Base-by-base conservation (phyloP, 2,888 invertebrate genomes). In the Crossocerus cetratus region DNA sequence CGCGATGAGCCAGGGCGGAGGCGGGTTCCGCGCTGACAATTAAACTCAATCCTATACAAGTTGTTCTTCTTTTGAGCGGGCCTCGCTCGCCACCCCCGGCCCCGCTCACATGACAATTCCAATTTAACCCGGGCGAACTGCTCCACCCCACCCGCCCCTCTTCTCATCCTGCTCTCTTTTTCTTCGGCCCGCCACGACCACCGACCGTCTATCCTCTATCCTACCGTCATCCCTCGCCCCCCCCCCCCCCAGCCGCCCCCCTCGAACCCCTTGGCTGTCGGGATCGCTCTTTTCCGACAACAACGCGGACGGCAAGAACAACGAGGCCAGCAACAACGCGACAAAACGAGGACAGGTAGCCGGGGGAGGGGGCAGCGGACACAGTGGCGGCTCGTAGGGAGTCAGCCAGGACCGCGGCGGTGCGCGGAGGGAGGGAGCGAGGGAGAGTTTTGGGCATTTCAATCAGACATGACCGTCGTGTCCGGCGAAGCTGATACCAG, bases 41-140 rank as follows among this genome's bases (percentile, higher is more conserved):
- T 87, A 87, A 86, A 86, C 86, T 85, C 86, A 85, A 86, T 88
- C 83, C 87, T 82, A 87, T 87, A 87, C 86, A 87, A 88, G 87
- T 86, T 87, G 86, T 86, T 84, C 86, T 88, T 86, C 87, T 88
- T 88, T 88, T 86, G 83, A 86, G 83, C 82, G 83, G 81, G 32
- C 32, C 32, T 32, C 32, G 32, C 32, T 32, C 32, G 32, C 32
- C 32, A 32, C 32, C 83, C 83, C 83, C 85, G 83, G 80, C 84
- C 85, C 83, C 87, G 87, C 88, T 87, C 88, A 86, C 86, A 87
- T 87, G 87, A 86, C 88, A 87, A 88, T 89, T 86, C 87, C 88
- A 88, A 88, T 88, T 88, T 87, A 85, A 84, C 82, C 78, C 78
- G 72, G 82, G 73, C 78, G 74, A 70, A 70, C 70, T 73, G 16